These are phyloP conservation scores for Drosophila niveifrons DNA, from an alignment of 2,888 invertebrate species.

Conservation along the genomic window DNA sequence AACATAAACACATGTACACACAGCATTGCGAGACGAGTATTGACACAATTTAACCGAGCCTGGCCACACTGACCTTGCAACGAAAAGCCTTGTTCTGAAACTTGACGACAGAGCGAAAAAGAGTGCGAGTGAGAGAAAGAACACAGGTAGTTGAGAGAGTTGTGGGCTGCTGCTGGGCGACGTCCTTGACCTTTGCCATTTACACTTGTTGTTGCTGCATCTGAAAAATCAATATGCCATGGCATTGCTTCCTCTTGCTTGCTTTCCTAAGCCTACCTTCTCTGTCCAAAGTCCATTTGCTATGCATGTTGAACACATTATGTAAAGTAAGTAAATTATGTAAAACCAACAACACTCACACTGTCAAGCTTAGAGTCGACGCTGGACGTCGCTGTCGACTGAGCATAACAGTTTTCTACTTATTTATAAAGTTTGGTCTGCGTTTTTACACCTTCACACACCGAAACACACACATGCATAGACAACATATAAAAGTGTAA, in stretches of 20 bases:
- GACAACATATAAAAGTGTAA: conserved; percentile 72
- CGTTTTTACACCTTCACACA: conserved; percentile 78
- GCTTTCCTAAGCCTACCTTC: not conserved
- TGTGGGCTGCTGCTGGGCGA: conserved; percentile 21
- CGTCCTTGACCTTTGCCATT: conserved; percentile 76
- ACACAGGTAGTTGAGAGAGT: conserved; percentile 61
- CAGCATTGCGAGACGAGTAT: not conserved
- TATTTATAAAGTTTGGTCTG: conserved; percentile 56
- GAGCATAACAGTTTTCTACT: conserved; percentile 78
- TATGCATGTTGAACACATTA: conserved; percentile 66
- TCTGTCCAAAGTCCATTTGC: conserved; percentile 26
- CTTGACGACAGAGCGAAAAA: conserved; percentile 18
- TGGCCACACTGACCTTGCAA: conserved; percentile 62
- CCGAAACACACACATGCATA: conserved; percentile 46
- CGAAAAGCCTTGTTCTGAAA: conserved; percentile 67
- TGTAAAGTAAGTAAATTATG: conserved; percentile 67
- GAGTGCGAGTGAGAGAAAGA: conserved; percentile 2
- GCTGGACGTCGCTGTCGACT: conserved; percentile 59
- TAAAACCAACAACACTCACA: conserved; percentile 36
- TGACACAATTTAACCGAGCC: conserved; percentile 44
- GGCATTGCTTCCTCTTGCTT: not conserved
- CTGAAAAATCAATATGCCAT: conserved; percentile 65
- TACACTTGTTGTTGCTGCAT: conserved; percentile 69
- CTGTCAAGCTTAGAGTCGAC: conserved; percentile 1
- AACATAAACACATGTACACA: conserved; percentile 9